Evolutionary conservation across 1,140 invertebrate species (phyloP).

Genomic region (Druon quercuslanigerum): DNA sequence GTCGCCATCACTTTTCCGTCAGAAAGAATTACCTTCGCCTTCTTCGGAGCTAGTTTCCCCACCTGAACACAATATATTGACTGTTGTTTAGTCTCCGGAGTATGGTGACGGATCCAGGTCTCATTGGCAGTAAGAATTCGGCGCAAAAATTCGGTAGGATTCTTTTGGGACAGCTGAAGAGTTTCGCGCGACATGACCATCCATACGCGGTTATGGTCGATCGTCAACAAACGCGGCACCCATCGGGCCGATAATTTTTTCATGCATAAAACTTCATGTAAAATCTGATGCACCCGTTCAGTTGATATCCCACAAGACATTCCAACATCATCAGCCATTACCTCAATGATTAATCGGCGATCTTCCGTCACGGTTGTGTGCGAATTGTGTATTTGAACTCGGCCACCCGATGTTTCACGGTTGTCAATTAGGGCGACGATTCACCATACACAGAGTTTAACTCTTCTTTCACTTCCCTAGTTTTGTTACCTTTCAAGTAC

Average conservation of each 20-base stretch:
- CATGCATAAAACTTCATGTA: constrained; percentile 40
- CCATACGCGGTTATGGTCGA: constrained; percentile 45
- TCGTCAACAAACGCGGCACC: too few relatives aligned
- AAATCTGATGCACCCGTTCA: too few relatives aligned
- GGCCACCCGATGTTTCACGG: constrained; percentile 47
- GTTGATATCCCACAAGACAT: constrained; percentile 33
- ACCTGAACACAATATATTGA: constrained; percentile 40
- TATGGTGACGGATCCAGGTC: constrained; percentile 44
- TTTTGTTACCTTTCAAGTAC: constrained; percentile 48
- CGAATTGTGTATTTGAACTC: constrained; percentile 51
- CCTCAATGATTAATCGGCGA: constrained; percentile 34
- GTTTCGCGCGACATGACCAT: neutral
- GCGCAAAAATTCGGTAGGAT: constrained; percentile 39
- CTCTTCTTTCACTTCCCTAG: constrained; percentile 46
- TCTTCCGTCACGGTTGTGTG: constrained; percentile 31
- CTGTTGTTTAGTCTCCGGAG: constrained; percentile 40
- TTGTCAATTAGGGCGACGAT: constrained; percentile 50
- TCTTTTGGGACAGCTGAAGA: constrained; percentile 29
- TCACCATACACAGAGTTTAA: constrained; percentile 46
- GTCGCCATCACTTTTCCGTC: constrained; percentile 64
- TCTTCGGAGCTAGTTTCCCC: constrained; percentile 46
- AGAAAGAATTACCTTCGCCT: constrained; percentile 52
- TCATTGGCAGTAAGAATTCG: constrained; percentile 48
- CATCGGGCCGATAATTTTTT: constrained; percentile 53
- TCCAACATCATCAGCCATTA: constrained; percentile 3